These are phyloP conservation scores for Salpingus planirostris DNA, from an alignment of 2,888 invertebrate genomes.

Conservation along the genomic window DNA sequence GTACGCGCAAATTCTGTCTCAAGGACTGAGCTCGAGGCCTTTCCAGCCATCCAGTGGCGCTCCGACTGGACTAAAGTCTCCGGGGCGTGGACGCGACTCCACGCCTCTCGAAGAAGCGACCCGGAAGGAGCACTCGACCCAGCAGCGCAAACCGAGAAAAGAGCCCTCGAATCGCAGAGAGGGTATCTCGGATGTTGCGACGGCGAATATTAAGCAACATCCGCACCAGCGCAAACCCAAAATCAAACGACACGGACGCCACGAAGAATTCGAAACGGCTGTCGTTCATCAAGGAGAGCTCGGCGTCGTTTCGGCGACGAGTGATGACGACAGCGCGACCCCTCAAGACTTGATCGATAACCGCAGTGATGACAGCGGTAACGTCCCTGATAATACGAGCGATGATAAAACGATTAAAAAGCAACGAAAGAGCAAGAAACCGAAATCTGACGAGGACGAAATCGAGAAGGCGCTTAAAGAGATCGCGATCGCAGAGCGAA, in stretches of 20 bases:
- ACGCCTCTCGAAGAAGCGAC: conserved; percentile 31
- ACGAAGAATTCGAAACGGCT: conserved; percentile 24
- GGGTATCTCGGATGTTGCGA: conserved; percentile 24
- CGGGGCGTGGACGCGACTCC: conserved; percentile 26
- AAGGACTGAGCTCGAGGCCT: conserved; percentile 47
- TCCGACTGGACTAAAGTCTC: conserved; percentile 30
- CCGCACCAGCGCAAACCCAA: too few species aligned
- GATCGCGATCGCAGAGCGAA: conserved; percentile 30
- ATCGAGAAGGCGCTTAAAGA: conserved; percentile 44
- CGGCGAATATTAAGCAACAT: too few species aligned
- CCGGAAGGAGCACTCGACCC: conserved; percentile 35
- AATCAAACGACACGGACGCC: conserved; percentile 31
- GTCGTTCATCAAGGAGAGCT: conserved; percentile 34
- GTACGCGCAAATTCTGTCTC: conserved; percentile 63
- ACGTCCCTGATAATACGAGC: conserved; percentile 24
- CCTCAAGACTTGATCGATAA: too few species aligned
- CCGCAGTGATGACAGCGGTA: conserved; percentile 28
- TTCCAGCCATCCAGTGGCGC: conserved; percentile 51
- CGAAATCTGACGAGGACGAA: conserved; percentile 34
- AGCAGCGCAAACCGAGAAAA: too few species aligned
- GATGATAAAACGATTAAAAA: conserved; percentile 25
- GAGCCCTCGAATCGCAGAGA: too few species aligned
- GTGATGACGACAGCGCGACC: too few species aligned
- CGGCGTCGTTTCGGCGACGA: too few species aligned
- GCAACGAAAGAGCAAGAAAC: conserved; percentile 24